Percentiles rank a stretch among this genome's conserved stretches.
Conservation (phyloP, 2,888 invertebrate species). For the Crocallis elinguaria region DNA sequence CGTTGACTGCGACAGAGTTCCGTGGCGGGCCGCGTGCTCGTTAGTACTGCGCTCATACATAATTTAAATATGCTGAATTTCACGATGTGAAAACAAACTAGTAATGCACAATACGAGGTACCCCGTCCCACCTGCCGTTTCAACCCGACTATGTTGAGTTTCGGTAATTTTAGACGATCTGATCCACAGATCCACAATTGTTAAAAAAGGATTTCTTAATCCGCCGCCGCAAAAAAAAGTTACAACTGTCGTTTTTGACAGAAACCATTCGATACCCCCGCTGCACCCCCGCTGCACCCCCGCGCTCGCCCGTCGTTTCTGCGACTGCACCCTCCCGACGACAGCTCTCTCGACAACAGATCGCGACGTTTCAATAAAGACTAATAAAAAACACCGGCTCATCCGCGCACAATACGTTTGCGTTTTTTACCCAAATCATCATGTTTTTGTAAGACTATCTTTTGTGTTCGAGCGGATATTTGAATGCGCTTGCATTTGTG, state of each 20-base stretch:
- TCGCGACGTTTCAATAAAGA: constrained; percentile 65
- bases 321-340: constrained; percentile 58
- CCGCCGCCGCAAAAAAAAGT: constrained; percentile 49
- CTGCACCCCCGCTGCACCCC: too few relatives aligned
- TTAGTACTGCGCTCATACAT: too few relatives aligned
- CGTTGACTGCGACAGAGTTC: too few relatives aligned
- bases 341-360: constrained; percentile 40
- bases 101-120: too few relatives aligned
- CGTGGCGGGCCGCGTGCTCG: too few relatives aligned
- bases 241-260: constrained; percentile 54
- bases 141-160: constrained; percentile 13
- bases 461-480: constrained; percentile 49
- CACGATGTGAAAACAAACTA: too few relatives aligned
- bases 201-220: constrained; percentile 38
- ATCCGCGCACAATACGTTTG: constrained; percentile 26
- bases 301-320: constrained; percentile 42
- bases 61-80: too few relatives aligned
- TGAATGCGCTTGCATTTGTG: constrained; percentile 47
- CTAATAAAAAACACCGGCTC: constrained; percentile 20
- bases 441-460: constrained; percentile 33
- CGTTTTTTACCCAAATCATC: constrained; percentile 36
- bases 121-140: not conserved
- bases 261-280: constrained; percentile 38
- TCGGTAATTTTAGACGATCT: constrained; percentile 46
- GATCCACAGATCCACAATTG: constrained; percentile 19